phyloP scores from a whole-genome alignment of 2,113 vertebrate species.

The Toxotes jaculatrix region DNA sequence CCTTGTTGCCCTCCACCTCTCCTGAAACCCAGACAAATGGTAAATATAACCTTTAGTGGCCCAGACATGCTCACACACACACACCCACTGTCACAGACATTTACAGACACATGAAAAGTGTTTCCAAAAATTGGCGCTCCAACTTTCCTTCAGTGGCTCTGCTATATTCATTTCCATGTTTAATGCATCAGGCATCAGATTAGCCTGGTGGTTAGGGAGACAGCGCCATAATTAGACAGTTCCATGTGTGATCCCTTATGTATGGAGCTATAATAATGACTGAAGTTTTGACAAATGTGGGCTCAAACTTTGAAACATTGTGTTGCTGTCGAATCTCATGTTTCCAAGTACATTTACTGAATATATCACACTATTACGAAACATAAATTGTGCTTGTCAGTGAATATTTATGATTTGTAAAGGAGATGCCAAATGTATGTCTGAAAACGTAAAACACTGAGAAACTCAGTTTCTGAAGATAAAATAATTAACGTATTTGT shows the following conservation, averaged over 20 bases:
- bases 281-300: constrained; percentile 47
- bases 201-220: constrained; percentile 59
- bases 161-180: constrained; percentile 64
- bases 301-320: constrained; percentile 44
- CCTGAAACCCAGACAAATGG: constrained; percentile 70
- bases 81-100: constrained; percentile 5
- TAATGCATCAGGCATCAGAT: constrained; percentile 65
- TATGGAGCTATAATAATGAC: constrained; percentile 46
- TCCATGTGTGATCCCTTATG: constrained; percentile 47
- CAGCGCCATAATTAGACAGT: constrained; percentile 52
- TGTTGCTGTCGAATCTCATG: neutral
- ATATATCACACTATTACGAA: neutral
- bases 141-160: constrained; percentile 35
- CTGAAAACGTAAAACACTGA: neutral
- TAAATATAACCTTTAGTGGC: constrained; percentile 79
- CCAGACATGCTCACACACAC: constrained; percentile 53
- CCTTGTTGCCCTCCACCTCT: constrained; percentile 48
- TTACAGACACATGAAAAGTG: constrained; percentile 28
- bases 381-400: neutral
- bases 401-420: neutral
- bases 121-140: constrained; percentile 40
- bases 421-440: neutral
- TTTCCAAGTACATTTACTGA: neutral
- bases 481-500: neutral
- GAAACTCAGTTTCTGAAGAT: neutral